Conservation (phyloP, 1,140 invertebrate species). For the Zaprionus ornatus region DNA sequence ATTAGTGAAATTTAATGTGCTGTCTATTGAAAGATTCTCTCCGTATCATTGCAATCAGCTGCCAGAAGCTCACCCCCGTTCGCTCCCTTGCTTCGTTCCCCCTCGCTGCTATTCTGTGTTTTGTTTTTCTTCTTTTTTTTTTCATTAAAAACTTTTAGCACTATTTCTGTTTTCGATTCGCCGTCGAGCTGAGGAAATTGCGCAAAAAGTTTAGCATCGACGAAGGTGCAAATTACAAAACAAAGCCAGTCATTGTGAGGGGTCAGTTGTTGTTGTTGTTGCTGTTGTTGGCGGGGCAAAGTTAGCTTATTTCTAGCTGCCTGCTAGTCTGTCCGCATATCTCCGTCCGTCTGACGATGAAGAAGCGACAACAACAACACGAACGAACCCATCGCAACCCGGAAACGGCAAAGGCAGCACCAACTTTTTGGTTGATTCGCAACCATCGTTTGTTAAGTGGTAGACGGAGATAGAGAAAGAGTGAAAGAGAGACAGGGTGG, state of each 20-base stretch:
- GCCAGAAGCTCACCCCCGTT: neutral
- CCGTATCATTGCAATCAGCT: conserved; percentile 32
- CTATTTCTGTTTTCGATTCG: conserved; percentile 22
- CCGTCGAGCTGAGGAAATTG: conserved; percentile 35
- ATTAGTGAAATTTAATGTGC: conserved; percentile 78
- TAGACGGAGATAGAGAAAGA: neutral
- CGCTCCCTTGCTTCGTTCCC: neutral
- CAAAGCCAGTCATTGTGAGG: conserved; percentile 49
- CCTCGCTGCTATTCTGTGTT: neutral
- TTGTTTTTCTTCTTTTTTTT: conserved; percentile 21
- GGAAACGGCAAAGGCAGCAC: conserved; percentile 32
- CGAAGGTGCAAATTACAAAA: conserved; percentile 77
- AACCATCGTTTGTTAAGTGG: conserved; percentile 10
- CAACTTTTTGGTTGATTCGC: conserved; percentile 55
- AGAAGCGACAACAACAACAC: conserved; percentile 19
- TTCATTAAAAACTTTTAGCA: conserved; percentile 46
- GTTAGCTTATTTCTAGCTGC: conserved; percentile 41
- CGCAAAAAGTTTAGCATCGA: conserved; percentile 67
- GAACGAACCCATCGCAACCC: neutral
- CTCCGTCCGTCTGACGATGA: conserved; percentile 7
- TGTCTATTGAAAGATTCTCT: conserved; percentile 45
- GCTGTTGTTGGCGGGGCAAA: conserved; percentile 22
- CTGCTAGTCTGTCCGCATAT: neutral
- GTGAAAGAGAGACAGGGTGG: neutral
- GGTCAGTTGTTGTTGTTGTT: conserved; percentile 22